Evolutionary conservation across 1,140 invertebrate genomes (phyloP), one percentile per base, ranked within the genome.

Genomic region (Bradynema listronoti): DNA sequence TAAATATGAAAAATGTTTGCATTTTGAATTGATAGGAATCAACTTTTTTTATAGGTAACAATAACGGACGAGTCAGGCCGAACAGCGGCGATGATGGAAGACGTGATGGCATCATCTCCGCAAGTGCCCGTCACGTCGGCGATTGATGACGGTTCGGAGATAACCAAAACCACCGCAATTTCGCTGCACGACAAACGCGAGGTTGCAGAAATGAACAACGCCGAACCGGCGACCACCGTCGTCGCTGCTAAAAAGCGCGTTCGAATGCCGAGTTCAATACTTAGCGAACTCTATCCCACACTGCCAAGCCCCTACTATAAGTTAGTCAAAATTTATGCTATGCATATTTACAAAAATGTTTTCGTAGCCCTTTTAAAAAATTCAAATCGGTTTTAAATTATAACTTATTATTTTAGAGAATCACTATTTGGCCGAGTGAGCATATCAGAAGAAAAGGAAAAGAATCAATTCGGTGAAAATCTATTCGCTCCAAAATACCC

Each of bases 401-500:
- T 34, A 3, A 41, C 29, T 16, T 25, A 42, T 42, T 2, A 33
- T 60, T 63, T 59, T 66, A 77, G 75, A 41, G 74, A 78, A 67
- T 78, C 72, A 24, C 68, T 58, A 36, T 77, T 74, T 52, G 74
- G 74, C 7, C 32, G 41, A 4, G 71, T 73, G 22, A 63, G 71
- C 60, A 70, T 78, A 25, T 67, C 72, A 7, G 75, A 77, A 25
- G 74, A 77, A 14, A 69, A 75, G 30, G 75, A 78, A 56, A 50
- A 39, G 34, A 63, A 54, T 25, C 73, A 77, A 43, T 76, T 61
- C 43, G 74, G 74, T 19, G 61, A 69, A 36, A 60, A 25, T 22
- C 53, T 25, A 29, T 77, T 74, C 52, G 68, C 74, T 6, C 74
- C 74, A 7, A 77, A 77, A 68, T 78, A 77, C 57, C 74, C 74